These are phyloP conservation scores for Sylvietta virens DNA, from an alignment of 2,113 vertebrate species.

Conservation along the genomic window DNA sequence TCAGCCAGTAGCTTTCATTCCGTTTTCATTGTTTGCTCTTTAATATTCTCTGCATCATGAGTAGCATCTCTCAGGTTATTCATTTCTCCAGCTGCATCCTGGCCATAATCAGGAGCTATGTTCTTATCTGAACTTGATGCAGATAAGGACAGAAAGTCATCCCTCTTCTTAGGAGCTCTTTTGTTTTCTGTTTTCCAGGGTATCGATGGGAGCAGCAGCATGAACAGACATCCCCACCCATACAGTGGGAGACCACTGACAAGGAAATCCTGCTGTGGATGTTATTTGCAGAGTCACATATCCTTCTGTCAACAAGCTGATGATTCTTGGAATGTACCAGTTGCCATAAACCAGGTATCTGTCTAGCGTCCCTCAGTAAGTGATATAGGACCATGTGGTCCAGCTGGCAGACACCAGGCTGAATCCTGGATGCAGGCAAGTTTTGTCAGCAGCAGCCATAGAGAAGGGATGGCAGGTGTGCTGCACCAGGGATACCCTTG, in stretches of 20 bases:
- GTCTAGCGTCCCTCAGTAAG: not conserved
- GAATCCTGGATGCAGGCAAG: not conserved
- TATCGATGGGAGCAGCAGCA: not conserved
- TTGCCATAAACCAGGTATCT: not conserved
- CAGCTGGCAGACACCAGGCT: not conserved
- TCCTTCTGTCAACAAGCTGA: not conserved
- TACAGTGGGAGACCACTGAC: not conserved
- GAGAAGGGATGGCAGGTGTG: not conserved
- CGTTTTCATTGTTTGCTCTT: not conserved
- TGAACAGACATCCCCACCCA: not conserved
- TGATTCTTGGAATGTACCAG: not conserved
- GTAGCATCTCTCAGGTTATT: not conserved
- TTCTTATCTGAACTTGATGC: not conserved
- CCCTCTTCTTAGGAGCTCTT: not conserved
- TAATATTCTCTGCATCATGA: not conserved
- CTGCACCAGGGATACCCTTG: not conserved
- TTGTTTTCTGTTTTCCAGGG: not conserved
- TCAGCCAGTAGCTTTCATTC: not conserved
- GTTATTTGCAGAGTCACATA: not conserved
- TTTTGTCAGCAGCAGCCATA: not conserved
- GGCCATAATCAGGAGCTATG: not conserved
- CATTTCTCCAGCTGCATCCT: not conserved
- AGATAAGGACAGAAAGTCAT: not conserved
- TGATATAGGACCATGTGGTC: not conserved
- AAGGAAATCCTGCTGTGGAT: not conserved